Evolutionary conservation across 2,113 vertebrate genomes (phyloP), one percentile per base, ranked within the genome.

Genomic region (Mesitornis unicolor): DNA sequence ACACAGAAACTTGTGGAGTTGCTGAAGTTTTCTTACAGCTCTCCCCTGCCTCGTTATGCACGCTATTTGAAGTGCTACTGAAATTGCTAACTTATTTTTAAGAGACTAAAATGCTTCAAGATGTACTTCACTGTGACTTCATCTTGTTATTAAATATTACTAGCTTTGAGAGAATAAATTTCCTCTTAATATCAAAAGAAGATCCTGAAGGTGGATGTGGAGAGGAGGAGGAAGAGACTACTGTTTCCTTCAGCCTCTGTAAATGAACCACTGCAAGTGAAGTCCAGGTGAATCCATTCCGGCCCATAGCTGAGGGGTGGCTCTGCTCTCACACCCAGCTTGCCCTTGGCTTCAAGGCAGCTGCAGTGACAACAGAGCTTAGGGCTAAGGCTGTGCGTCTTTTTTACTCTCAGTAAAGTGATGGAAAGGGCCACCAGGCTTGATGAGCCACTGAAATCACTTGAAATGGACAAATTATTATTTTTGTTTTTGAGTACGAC

Each of bases 231-330:
- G 11, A 13, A 35, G 40, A 40, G 10, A 21, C 11, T 18, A 17
- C 35, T 11, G 33, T 57, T 88, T 21, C 17, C 24, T 54, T 42
- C 20, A 2, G 5, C 7, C 4, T 21, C 29, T 74, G 40, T 7
- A 10, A 67, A 36, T 2, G 4, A 35, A 75, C 13, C 3, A 1
- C 17, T 69, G 57, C 35, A 47, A 24, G 38, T 17, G 0, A 0
- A 4, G 25, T 68, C 69, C 45, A 48, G 73, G 60, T 77, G 68
- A 10, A 33, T 2, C 29, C 0, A 0, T 6, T 60, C 0, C 1
- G 1, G 22, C 47, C 22, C 15, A 35, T 16, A 5, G 10, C 17
- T 33, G 6, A 51, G 28, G 67, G n/a, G 16, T 45, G 59, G 29
- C 42, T 80, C 42, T 40, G 38, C 48, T 28, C 13, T 36, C 8